Evolutionary conservation across 2,797 vertebrate species (phyloP).

Genomic region (Staurois parvus): DNA sequence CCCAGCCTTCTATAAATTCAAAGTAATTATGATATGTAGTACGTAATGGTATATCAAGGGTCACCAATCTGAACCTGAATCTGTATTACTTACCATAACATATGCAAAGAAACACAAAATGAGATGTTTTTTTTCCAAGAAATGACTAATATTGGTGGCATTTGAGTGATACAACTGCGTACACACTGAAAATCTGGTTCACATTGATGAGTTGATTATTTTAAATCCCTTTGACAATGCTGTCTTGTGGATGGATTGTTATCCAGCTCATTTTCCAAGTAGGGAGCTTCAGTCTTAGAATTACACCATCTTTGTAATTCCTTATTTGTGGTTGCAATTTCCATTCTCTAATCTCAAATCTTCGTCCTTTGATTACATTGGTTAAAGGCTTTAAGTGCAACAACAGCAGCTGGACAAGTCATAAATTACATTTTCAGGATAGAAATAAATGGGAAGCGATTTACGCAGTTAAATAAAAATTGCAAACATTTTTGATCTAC

Average conservation of each 20-base stretch:
- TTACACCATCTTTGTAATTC: conserved; percentile 62
- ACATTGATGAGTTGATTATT: conserved; percentile 49
- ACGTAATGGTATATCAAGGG: conserved; percentile 11
- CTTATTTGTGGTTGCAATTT: conserved; percentile 64
- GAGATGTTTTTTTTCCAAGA: conserved; percentile 3
- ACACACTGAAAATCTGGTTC: conserved; percentile 42
- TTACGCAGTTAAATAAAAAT: conserved; percentile 55
- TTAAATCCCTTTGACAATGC: conserved; percentile 48
- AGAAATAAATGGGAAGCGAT: conserved; percentile 63
- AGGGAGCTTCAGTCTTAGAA: conserved; percentile 63
- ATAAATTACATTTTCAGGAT: conserved; percentile 64
- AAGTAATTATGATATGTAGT: conserved; percentile 30
- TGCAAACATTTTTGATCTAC: too few relatives aligned
- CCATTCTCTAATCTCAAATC: conserved; percentile 64
- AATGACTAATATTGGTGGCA: background rate
- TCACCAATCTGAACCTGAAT: conserved; percentile 7
- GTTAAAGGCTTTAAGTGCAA: conserved; percentile 66
- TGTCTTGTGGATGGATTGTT: conserved; percentile 46
- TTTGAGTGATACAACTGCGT: background rate
- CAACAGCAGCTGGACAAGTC: conserved; percentile 65
- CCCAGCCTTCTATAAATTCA: conserved; percentile 15
- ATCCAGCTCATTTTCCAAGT: conserved; percentile 62
- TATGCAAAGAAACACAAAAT: background rate
- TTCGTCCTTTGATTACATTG: conserved; percentile 63
- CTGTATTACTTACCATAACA: conserved; percentile 25